Base-by-base conservation (phyloP, 2,797 vertebrate genomes). In the Poeciliopsis turneri region DNA sequence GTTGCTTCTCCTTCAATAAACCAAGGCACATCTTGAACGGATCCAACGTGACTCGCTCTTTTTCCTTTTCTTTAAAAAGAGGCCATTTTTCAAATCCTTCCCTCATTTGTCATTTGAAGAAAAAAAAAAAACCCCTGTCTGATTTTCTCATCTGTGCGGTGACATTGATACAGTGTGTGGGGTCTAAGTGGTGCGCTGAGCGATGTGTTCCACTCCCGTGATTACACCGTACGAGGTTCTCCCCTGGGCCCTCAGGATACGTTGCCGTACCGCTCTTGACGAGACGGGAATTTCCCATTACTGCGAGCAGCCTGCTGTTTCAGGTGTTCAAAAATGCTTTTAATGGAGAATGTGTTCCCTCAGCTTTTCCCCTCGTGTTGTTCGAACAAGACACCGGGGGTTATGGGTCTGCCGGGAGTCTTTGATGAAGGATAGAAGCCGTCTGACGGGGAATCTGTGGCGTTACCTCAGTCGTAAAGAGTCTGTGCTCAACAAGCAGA, bases 371-470 rank as follows among this genome's bases (percentile, higher is more conserved):
- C 68, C 76, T 81, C 79, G 84, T 72, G 57, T 82, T 79, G 84
- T 86, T 86, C 75, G 72, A 76, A 86, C 74, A 59, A 51, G 77
- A 77, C 80, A 7, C 20, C 49, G 18, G 49, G 49, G 49, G 49
- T 82, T 46, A 45, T 36, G 57, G 72, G 79, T 85, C 78, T 79
- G 59, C 41, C 84, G 82, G 77, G 80, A 77, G 87, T 91, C 87
- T 94, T 93, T 94, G 91, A 94, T 92, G 85, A 91, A 86, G 84
- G 73, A 88, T 79, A 69, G 9, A 76, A 89, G 72, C 36, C 51
- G 79, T 78, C 69, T 41, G 45, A 83, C 80, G 90, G 86, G 82
- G 68, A 28, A 75, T 83, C 83, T 74, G 84, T 76, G 76, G 47
- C 75, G 74, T 73, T 84, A 72, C 69, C 83, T 81, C 75, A 74